Evolutionary conservation across 2,888 invertebrate species (phyloP).

Genomic region (Macrosoma leucophasiata): DNA sequence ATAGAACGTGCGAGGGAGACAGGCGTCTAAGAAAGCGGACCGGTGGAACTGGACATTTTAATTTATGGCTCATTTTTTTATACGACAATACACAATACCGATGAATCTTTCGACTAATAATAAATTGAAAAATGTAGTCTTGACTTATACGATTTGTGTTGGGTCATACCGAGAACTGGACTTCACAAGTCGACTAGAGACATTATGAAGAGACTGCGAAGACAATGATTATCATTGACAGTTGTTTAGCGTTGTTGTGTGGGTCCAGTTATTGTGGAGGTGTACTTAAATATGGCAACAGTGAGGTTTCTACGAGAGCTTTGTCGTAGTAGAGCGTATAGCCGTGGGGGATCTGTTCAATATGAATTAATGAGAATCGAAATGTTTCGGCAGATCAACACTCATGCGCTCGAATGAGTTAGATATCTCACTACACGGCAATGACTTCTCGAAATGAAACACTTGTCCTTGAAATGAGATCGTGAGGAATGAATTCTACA

Average conservation of each 20-base stretch:
- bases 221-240: no score
- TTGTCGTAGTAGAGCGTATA: no score
- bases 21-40: slow-evolving; percentile 37
- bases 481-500: slow-evolving; percentile 36
- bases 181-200: slow-evolving; percentile 67
- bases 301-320: no score
- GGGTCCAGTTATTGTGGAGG: slow-evolving; percentile 44
- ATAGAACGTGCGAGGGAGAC: slow-evolving; percentile 49
- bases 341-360: slow-evolving; percentile 52
- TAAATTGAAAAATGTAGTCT: slow-evolving; percentile 68
- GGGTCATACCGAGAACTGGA: slow-evolving; percentile 63
- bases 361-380: slow-evolving; percentile 60
- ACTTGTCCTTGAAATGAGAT: slow-evolving; percentile 28
- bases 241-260: slow-evolving; percentile 53
- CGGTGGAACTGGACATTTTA: slow-evolving; percentile 63
- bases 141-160: slow-evolving; percentile 55
- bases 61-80: slow-evolving; percentile 70
- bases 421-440: slow-evolving; percentile 38
- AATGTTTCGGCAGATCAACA: slow-evolving; percentile 52
- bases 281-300: slow-evolving; percentile 45
- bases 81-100: slow-evolving; percentile 55
- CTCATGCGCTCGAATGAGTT: slow-evolving; percentile 35
- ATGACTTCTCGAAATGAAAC: slow-evolving; percentile 28
- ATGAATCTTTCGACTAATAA: slow-evolving; percentile 70
- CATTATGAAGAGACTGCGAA: slow-evolving; percentile 45